These are phyloP conservation scores for Lithodes maja DNA, from an alignment of 2,888 invertebrate genomes.

Conservation along the genomic window DNA sequence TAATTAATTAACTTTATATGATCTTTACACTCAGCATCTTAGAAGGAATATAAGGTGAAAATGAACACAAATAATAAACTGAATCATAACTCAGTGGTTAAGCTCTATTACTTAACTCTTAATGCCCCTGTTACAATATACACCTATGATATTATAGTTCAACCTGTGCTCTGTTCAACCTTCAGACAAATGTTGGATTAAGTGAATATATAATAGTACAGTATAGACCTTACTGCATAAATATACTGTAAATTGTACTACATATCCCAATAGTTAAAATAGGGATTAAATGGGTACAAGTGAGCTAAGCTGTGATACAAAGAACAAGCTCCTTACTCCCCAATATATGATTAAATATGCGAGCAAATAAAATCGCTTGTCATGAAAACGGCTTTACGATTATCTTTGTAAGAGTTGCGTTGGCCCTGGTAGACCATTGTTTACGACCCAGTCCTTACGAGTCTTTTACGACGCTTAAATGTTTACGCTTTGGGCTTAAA, in stretches of 20 bases:
- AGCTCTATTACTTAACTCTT: neutral
- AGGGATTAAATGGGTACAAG: neutral
- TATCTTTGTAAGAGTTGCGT: neutral
- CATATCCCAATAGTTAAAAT: neutral
- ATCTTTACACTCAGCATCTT: too few relatives aligned
- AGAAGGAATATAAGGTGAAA: too few relatives aligned
- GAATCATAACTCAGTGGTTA: neutral
- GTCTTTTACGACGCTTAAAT: conserved; percentile 7
- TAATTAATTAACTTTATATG: too few relatives aligned
- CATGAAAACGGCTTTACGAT: neutral
- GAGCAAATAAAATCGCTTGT: neutral
- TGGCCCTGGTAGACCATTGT: neutral
- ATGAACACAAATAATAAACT: neutral
- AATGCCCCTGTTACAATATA: conserved; percentile 20
- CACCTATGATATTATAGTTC: neutral
- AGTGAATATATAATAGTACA: too few relatives aligned
- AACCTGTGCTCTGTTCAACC: neutral
- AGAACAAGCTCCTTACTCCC: neutral
- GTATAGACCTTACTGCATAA: neutral
- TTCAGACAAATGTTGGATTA: neutral
- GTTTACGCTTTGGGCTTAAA: conserved; percentile 68
- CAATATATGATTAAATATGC: neutral
- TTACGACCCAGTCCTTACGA: conserved; percentile 4
- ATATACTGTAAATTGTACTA: neutral
- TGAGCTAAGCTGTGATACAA: neutral